Conservation (phyloP, 1,140 invertebrate genomes). For the Megalonaias nervosa region DNA sequence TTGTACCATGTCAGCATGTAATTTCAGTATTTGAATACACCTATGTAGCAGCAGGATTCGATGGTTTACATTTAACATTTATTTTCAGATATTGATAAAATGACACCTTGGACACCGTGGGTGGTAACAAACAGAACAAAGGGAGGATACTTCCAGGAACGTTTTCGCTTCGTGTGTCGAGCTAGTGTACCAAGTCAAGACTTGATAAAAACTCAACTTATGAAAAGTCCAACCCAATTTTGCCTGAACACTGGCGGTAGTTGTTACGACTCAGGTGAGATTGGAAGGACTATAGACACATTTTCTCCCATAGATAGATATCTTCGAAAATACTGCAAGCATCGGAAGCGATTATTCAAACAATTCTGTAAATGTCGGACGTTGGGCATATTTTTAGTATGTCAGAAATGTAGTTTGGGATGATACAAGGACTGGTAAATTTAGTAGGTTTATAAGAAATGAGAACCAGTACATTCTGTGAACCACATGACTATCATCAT, state of each 20-base stretch:
- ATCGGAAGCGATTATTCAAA: conserved; percentile 56
- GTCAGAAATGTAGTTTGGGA: conserved; percentile 59
- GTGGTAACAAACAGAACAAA: conserved; percentile 73
- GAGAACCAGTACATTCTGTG: too few relatives aligned
- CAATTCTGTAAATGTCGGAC: conserved; percentile 65
- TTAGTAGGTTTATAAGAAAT: too few relatives aligned
- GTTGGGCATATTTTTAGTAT: conserved; percentile 66
- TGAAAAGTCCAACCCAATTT: conserved; percentile 85
- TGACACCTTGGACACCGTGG: conserved; percentile 83
- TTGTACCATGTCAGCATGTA: too few relatives aligned
- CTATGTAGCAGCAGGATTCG: not conserved
- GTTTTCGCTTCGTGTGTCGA: conserved; percentile 84
- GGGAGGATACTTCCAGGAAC: conserved; percentile 79
- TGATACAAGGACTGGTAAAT: conserved; percentile 5
- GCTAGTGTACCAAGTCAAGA: conserved; percentile 81
- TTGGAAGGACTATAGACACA: conserved; percentile 56
- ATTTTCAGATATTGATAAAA: conserved; percentile 50
- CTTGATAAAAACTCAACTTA: conserved; percentile 76
- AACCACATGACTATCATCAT: too few relatives aligned
- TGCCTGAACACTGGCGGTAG: conserved; percentile 77
- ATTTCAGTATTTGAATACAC: not conserved
- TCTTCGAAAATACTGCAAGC: conserved; percentile 59
- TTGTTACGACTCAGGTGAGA: conserved; percentile 63
- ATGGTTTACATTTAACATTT: conserved; percentile 11
- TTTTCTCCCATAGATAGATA: conserved; percentile 54